These are phyloP conservation scores for Ophiodon elongatus DNA, from an alignment of 2,113 vertebrate genomes.

Conservation along the genomic window DNA sequence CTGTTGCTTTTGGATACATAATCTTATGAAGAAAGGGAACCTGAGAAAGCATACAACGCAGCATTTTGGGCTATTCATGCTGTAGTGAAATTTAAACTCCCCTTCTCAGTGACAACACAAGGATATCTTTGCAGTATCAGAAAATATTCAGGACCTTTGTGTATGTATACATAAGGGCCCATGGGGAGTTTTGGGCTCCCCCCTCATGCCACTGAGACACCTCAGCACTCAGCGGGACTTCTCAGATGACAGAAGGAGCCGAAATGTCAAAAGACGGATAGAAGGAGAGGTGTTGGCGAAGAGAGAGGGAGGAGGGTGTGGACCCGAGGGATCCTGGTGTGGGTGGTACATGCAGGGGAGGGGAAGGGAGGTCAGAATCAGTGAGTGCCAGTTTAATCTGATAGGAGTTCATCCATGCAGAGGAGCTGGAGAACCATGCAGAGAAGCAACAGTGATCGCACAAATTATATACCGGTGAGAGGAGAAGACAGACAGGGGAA, in stretches of 20 bases:
- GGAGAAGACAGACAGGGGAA: constrained; percentile 56
- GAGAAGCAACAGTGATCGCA: constrained; percentile 75
- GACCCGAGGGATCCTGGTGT: constrained; percentile 61
- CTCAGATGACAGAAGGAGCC: constrained; percentile 74
- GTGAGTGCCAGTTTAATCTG: constrained; percentile 75
- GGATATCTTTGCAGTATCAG: constrained; percentile 43
- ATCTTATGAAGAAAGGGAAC: constrained; percentile 19
- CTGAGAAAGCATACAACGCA: constrained; percentile 2
- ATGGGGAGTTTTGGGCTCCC: constrained; percentile 44
- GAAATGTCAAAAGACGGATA: constrained; percentile 79
- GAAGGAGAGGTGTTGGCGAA: constrained; percentile 62
- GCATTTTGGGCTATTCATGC: constrained; percentile 35
- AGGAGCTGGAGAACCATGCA: constrained; percentile 73
- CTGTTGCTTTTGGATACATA: constrained; percentile 9
- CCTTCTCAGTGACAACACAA: constrained; percentile 1
- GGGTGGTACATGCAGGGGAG: constrained; percentile 44
- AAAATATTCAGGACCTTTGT: constrained; percentile 66
- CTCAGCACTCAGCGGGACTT: constrained; percentile 70
- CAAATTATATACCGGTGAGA: constrained; percentile 70
- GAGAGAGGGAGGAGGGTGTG: constrained; percentile 7
- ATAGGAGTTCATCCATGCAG: constrained; percentile 77
- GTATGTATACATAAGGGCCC: constrained; percentile 53
- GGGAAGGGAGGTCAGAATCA: constrained; percentile 63
- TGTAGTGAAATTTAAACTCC: constrained; percentile 8
- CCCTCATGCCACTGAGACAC: constrained; percentile 58